Conservation (phyloP, 2,113 vertebrate species). For the Gracilinanus agilis region DNA sequence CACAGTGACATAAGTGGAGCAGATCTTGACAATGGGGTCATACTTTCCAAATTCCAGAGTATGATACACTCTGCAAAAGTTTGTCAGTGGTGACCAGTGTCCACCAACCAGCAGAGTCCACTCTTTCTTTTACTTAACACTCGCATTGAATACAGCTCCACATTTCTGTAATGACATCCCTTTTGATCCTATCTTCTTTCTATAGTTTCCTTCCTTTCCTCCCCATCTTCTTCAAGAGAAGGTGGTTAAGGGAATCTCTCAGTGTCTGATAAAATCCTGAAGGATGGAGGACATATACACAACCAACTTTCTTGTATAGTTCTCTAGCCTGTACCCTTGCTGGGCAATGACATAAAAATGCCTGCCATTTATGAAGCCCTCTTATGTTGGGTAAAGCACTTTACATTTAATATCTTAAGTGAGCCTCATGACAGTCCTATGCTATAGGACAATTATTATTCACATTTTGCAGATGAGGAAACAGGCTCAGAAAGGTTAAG, state of each 20-base stretch:
- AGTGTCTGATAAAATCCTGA: neutral
- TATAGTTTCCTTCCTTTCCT: neutral
- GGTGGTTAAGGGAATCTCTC: neutral
- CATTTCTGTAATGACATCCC: neutral
- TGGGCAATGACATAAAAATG: neutral
- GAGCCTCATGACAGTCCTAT: neutral
- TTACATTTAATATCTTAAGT: neutral
- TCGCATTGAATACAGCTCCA: neutral
- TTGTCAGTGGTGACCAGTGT: neutral
- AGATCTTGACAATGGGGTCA: neutral
- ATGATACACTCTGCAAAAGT: neutral
- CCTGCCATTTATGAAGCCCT: neutral
- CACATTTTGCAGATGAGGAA: neutral
- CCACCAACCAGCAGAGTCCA: neutral
- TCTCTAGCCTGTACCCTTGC: neutral
- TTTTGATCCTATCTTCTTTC: neutral
- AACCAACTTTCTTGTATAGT: neutral
- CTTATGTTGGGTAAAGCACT: neutral
- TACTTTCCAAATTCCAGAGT: neutral
- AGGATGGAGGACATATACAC: neutral
- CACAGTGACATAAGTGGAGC: neutral
- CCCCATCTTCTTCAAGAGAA: neutral
- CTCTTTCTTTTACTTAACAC: neutral
- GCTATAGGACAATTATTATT: neutral
- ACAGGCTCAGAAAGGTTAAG: neutral